Conservation (phyloP, 92 coral and sea anemone genomes). For the Parazoanthus swiftii region DNA sequence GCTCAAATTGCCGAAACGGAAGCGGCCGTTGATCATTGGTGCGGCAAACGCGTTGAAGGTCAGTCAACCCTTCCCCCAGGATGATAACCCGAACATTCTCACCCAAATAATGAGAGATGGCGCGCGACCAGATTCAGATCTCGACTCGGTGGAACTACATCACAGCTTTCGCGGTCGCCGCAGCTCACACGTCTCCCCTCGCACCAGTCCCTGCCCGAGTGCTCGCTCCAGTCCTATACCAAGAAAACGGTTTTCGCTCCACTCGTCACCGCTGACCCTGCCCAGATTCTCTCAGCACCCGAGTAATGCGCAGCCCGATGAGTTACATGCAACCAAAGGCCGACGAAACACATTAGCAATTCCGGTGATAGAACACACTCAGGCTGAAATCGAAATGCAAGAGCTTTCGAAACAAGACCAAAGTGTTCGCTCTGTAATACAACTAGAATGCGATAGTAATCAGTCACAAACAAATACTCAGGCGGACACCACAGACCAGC, state of each 20-base stretch:
- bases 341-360: constrained; percentile 27
- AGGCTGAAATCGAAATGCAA: constrained; percentile 26
- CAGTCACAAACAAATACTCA: neutral
- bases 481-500: constrained; percentile 1
- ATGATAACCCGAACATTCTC: constrained; percentile 63
- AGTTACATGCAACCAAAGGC: neutral
- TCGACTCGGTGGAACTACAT: constrained; percentile 37
- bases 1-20: constrained; percentile 77
- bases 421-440: neutral
- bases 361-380: constrained; percentile 19
- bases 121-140: constrained; percentile 36
- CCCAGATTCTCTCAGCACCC: neutral
- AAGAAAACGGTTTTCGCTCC: constrained; percentile 14
- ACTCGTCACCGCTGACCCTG: neutral
- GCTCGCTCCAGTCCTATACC: constrained; percentile 10
- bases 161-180: constrained; percentile 1
- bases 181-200: constrained; percentile 44
- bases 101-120: constrained; percentile 50
- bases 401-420: neutral
- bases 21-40: constrained; percentile 89
- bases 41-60: constrained; percentile 94
- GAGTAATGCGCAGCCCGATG: neutral
- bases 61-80: constrained; percentile 80
- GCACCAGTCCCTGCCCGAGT: constrained; percentile 31
- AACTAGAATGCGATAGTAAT: neutral